Evolutionary conservation across 2,888 invertebrate genomes (phyloP), one percentile per base, ranked within the genome.

Genomic region (Anorthoa munda): DNA sequence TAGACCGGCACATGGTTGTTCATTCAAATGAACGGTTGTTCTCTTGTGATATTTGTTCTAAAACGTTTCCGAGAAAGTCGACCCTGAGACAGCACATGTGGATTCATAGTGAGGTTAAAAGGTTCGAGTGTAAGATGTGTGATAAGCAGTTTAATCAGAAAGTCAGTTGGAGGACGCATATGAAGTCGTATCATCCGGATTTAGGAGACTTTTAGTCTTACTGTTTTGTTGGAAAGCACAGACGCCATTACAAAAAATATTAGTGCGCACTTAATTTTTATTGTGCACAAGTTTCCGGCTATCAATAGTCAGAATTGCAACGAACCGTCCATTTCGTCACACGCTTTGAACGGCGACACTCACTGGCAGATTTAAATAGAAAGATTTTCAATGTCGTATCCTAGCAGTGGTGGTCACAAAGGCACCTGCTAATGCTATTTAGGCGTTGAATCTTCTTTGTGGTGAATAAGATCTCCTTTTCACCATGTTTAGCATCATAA

Each of bases 11-110:
- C 77, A 90, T 93, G 89, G 91, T 95, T 1, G 92, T 93, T 1
- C 97, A 97, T 82, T 95, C 96, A 0, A 95, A 94, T 13, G 94
- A 94, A 66, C 96, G 95, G 75, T 90, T 93, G 0, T 96, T 94
- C 72, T 87, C 92, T 18, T 97, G 97, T 77, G 89, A 90, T n/a
- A 91, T 95, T 1, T 97, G 97, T 72, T 85, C 92, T 0, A 97
- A 96, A 71, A 85, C 89, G 0, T 95, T 95, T 80, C 89, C 91
- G 2, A 88, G 94, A 26, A 94, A 94, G 79, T 92, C 92, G n/a
- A 93, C 92, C 2, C 78, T 95, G 39, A 86, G 84, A 2, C 92
- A 93, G 74, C 95, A 95, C 74, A 93, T 93, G 89, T 94, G 95
- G 94, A 91, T 94, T 13, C 95, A 95, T 71, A 94, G 92, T 64